Base-by-base conservation (phyloP, 1,140 invertebrate genomes). In the Sarcophaga bullata region DNA sequence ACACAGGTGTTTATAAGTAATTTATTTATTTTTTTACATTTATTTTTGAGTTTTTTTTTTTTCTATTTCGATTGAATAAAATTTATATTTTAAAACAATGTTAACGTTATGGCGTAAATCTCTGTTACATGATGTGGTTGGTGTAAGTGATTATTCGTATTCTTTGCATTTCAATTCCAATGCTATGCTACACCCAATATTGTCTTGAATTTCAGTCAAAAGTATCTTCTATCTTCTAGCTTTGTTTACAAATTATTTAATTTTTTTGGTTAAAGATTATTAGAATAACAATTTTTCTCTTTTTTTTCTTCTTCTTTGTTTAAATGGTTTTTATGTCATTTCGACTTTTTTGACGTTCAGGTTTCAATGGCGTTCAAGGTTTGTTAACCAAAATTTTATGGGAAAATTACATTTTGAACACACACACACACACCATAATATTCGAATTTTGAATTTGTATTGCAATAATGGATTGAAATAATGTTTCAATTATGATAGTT, bases 1-100 rank as follows among this genome's bases (percentile, higher is more conserved):
- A 68, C 62, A 68, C 62, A 68, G 62, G 62, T 68, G 62, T 68
- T 68, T 68, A 68, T 68, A 19, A 19, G n/a, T n/a, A n/a, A n/a
- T n/a, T n/a, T n/a, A n/a, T 25, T 68, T 68, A 68, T 17, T 52
- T 52, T 52, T 52, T 58, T 58, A 15, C 52, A 7, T 58, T 7
- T 58, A 58, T 58, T 13, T 58, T 58, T 58, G 15, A 13, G 54
- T 58, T n/a, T 58, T n/a, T 58, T n/a, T 58, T n/a, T 13, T 3
- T 15, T 58, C 3, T 58, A 8, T 68, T 68, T 68, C 19, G 3
- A n/a, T 58, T n/a, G 54, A 58, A 58, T 68, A 19, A 17, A 68
- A 68, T 19, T 68, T 62, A 19, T 19, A n/a, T 19, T 10, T 68
- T 19, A 25, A 25, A 68, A 19, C n/a, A 10, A 68, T 68, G 62